Base-by-base conservation (phyloP, 2,113 vertebrate genomes). In the Sinocyclocheilus anophthalmus region DNA sequence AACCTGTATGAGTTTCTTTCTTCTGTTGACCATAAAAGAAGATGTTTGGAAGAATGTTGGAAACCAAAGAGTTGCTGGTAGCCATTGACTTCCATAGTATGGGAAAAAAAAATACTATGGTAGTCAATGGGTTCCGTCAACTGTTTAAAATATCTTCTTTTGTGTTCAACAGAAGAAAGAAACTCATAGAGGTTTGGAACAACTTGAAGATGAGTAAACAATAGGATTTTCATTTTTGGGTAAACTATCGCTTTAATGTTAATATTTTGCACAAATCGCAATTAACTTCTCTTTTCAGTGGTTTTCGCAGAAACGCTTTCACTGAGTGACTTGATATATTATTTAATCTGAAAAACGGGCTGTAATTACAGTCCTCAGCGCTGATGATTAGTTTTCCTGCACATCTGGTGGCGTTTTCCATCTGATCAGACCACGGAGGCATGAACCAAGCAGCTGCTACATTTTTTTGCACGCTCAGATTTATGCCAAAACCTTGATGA, bases 271-370 rank as follows among this genome's bases (percentile, higher is more conserved):
- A 10, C 20, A 45, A 45, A 73, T 12, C 4, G 18, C 20, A n/a
- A 12, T 73, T 10, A 45, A 45, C 42, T 45, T 42, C 18, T 16
- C 18, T 73, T 73, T 75, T 45, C 50, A 16, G 2, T 14, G 53
- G 10, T 39, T 57, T 42, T 72, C 4, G n/a, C 30, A 86, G 37
- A 45, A 80, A 73, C 37, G 16, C 22, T 37, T 30, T 78, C n/a
- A 20, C 22, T 22, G 48, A 63, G 16, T 83, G 75, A 63, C 63
- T 42, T 37, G 76, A 72, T 39, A 26, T 33, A 82, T 84, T 77
- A 80, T 83, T 85, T 50, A 63, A 73, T 89, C 50, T 88, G n/a
- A 85, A 76, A 77, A 72, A 86, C 87, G 3, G 76, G 45, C 18
- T 61, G 70, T 85, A 79, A 85, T 90, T 83, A 65, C 70, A 50